phyloP scores from a whole-genome alignment of 1,140 invertebrate genomes.

The Apis laboriosa region DNA sequence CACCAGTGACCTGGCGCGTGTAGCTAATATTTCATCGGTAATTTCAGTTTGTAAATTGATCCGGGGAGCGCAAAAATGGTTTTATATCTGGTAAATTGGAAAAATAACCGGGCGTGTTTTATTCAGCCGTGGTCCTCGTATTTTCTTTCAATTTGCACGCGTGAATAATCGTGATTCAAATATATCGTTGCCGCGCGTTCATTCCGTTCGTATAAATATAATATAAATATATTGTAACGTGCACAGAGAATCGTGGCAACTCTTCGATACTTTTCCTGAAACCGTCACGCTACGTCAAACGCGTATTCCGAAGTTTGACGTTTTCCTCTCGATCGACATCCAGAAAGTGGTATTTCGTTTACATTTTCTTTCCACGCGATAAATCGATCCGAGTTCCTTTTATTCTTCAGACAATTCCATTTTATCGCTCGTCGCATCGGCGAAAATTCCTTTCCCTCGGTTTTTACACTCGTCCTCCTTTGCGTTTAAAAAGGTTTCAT shows the following conservation, averaged over 20 bases:
- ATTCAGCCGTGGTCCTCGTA: neutral
- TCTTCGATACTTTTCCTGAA: neutral
- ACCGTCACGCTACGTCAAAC: constrained; percentile 9
- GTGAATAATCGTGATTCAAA: neutral
- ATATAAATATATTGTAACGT: neutral
- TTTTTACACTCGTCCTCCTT: too few relatives aligned
- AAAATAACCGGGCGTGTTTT: neutral
- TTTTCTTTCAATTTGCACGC: constrained; percentile 30
- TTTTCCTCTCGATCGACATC: constrained; percentile 9
- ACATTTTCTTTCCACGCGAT: constrained; percentile 4
- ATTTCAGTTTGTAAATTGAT: neutral
- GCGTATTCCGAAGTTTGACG: constrained; percentile 1
- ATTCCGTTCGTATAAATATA: too few relatives aligned
- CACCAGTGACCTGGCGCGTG: neutral
- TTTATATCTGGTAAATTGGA: neutral
- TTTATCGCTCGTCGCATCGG: constrained; percentile 5
- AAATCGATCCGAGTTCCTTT: neutral
- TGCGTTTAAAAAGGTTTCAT: neutral
- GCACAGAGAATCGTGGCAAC: neutral
- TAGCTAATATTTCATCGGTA: neutral
- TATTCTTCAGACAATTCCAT: neutral
- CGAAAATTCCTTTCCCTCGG: neutral
- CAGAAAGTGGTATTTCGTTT: constrained; percentile 34
- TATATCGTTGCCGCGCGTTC: neutral
- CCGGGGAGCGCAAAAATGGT: neutral